A percentile compares a stretch with the other conserved stretches of the same genome.
These are phyloP conservation scores for Taxidea taxus DNA, from an alignment of 2,113 vertebrate species.

Conservation along the genomic window DNA sequence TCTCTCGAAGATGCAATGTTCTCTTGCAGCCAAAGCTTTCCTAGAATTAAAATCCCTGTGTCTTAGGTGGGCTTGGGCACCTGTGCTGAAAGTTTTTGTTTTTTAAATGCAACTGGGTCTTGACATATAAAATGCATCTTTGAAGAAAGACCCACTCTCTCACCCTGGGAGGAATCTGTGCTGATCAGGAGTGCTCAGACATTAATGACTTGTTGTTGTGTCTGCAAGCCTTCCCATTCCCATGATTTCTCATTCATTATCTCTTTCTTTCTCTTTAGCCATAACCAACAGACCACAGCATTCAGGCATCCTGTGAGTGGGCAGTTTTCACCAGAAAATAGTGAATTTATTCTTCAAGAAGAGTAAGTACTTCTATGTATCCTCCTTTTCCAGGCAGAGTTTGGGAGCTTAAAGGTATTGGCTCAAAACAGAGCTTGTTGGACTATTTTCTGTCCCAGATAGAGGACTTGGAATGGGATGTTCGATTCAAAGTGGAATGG, in stretches of 20 bases:
- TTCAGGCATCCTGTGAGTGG: slow-evolving; percentile 97
- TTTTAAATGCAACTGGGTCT: not conserved
- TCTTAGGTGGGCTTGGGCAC: not conserved
- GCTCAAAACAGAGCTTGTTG: slow-evolving; percentile 8
- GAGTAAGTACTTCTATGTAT: slow-evolving; percentile 87
- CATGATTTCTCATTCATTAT: slow-evolving; percentile 57
- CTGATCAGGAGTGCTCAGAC: not conserved
- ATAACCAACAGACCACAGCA: slow-evolving; percentile 93
- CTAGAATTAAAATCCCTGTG: not conserved
- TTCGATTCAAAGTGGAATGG: not conserved
- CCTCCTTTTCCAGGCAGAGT: not conserved
- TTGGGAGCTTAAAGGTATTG: slow-evolving; percentile 5
- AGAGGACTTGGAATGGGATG: not conserved
- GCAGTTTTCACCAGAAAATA: slow-evolving; percentile 96
- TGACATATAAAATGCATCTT: not conserved
- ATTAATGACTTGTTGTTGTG: not conserved
- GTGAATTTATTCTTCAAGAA: slow-evolving; percentile 94
- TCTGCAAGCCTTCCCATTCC: not conserved
- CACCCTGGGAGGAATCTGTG: not conserved
- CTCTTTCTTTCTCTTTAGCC: slow-evolving; percentile 84
- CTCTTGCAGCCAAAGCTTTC: not conserved
- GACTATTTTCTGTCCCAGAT: not conserved
- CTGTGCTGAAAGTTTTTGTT: not conserved
- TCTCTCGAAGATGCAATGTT: not conserved
- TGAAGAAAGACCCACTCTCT: not conserved